These are phyloP conservation scores for Hirundichthys speculiger DNA, from an alignment of 2,113 vertebrate species.

Conservation along the genomic window DNA sequence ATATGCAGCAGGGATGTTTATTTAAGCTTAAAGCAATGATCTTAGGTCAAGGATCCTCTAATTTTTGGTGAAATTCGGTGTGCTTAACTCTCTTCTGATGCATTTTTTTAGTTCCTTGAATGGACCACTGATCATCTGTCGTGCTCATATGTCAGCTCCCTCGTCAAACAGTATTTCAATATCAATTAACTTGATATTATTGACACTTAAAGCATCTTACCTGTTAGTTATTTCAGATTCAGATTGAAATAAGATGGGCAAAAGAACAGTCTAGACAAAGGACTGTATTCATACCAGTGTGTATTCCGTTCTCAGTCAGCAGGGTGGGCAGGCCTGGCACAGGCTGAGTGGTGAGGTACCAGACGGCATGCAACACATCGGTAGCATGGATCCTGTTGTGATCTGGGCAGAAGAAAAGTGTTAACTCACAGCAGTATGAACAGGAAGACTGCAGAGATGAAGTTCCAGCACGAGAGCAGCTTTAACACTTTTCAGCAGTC, in stretches of 20 bases:
- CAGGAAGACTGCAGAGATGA: not conserved
- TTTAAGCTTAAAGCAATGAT: too few relatives aligned
- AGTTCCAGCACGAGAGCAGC: too few relatives aligned
- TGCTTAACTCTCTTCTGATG: too few relatives aligned
- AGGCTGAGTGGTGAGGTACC: constrained; percentile 96
- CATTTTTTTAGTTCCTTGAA: too few relatives aligned
- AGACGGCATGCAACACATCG: constrained; percentile 96
- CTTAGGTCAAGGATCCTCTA: too few relatives aligned
- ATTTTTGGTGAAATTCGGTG: too few relatives aligned
- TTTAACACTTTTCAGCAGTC: too few relatives aligned
- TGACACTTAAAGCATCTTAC: not conserved
- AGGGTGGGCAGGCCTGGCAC: constrained; percentile 89
- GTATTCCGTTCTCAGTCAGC: constrained; percentile 85
- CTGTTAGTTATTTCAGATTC: not conserved
- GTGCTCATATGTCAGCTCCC: too few relatives aligned
- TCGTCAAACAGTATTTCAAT: too few relatives aligned
- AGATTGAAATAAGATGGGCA: not conserved
- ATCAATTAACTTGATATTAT: too few relatives aligned
- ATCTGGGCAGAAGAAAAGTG: constrained; percentile 77
- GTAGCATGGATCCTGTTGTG: constrained; percentile 97
- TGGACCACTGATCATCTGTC: too few relatives aligned
- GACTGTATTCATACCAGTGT: constrained; percentile 82
- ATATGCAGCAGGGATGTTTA: too few relatives aligned
- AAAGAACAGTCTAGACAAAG: not conserved
- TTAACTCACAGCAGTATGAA: not conserved